Conservation (phyloP, 2,113 vertebrate genomes). For the Pyrgilauda ruficollis region DNA sequence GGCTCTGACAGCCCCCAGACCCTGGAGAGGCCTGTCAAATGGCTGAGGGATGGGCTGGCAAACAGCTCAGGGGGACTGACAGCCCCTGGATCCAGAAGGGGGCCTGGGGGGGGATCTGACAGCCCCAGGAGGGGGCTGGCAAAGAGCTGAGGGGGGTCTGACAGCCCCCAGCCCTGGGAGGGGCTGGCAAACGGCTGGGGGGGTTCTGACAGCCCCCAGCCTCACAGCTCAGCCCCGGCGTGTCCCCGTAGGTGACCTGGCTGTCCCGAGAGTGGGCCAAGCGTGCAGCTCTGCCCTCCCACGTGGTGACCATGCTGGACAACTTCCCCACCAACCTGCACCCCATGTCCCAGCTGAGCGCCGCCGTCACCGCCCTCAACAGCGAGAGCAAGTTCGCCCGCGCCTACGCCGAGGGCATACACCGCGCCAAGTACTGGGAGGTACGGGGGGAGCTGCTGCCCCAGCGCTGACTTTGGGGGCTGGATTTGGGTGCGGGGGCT, state of each 20-base stretch:
- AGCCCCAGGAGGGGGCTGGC: no score
- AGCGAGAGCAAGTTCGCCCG: conserved; percentile 94
- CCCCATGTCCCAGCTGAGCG: conserved; percentile 97
- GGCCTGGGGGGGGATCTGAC: no score
- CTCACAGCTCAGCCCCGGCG: fast-evolving
- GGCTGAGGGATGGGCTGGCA: no score
- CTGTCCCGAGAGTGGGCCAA: conserved; percentile 95
- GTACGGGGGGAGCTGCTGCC: conserved; percentile 50
- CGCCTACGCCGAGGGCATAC: conserved; percentile 91
- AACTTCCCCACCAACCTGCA: conserved; percentile 97
- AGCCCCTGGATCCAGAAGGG: no score
- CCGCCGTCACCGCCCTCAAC: conserved; percentile 93
- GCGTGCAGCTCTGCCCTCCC: conserved; percentile 91
- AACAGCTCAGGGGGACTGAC: fast-evolving
- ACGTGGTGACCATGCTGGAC: conserved; percentile 98
- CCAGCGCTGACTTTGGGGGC: fast-evolving
- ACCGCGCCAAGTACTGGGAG: conserved; percentile 96
- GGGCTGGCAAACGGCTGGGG: fast-evolving
- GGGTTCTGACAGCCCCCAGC: background rate
- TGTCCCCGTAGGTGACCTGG: conserved; percentile 82
- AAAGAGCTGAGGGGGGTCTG: fast-evolving
- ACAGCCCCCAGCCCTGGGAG: no score
- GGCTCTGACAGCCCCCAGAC: no score
- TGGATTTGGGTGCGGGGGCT: fast-evolving
- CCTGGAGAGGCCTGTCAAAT: no score